A percentile compares a stretch with the other conserved stretches of the same genome.
Evolutionary conservation across 2,888 invertebrate genomes (phyloP).

Genomic region (Teleogryllus oceanicus): DNA sequence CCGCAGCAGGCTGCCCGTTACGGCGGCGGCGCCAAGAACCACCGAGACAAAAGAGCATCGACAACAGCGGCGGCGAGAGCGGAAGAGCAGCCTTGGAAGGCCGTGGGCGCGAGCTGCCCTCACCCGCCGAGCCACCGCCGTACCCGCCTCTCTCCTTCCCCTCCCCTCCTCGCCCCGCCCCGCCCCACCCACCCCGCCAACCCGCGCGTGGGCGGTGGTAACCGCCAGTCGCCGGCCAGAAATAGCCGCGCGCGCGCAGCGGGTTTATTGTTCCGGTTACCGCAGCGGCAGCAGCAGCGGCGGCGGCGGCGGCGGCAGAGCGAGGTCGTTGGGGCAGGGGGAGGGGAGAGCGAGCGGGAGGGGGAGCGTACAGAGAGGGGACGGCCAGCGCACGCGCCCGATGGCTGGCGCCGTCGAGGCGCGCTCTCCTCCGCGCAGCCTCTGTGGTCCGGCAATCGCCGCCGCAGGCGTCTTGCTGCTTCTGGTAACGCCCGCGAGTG

Average conservation of each 20-base stretch:
- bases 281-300: background rate
- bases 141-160: background rate
- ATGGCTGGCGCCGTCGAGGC: no score
- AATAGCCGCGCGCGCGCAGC: background rate
- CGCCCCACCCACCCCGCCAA: background rate
- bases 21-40: background rate
- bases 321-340: background rate
- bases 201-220: background rate
- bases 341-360: no score
- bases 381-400: no score
- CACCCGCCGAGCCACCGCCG: background rate
- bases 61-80: conserved; percentile 4
- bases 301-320: background rate
- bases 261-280: conserved; percentile 1
- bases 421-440: no score
- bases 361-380: no score
- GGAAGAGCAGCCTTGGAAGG: conserved; percentile 18
- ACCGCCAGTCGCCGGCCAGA: background rate
- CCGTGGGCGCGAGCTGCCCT: background rate
- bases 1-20: no score
- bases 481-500: no score
- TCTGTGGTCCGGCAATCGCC: no score
- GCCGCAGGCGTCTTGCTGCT: no score
- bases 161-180: background rate
- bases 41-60: conserved; percentile 2